phyloP scores from a whole-genome alignment of 2,797 vertebrate species.

The Halcyon leucocephala region DNA sequence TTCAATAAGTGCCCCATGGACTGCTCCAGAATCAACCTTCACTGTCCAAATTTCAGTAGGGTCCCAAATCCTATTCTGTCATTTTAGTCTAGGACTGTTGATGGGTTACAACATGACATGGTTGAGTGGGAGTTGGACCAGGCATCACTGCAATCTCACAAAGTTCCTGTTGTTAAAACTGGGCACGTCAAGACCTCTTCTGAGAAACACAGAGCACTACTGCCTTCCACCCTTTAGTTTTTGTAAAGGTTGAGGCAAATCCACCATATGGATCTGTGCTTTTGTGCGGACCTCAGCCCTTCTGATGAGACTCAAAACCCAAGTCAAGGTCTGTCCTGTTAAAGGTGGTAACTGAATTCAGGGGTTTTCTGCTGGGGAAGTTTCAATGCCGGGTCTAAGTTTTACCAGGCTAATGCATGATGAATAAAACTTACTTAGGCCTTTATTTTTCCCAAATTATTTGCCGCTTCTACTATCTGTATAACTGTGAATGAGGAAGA shows the following conservation, averaged over 20 bases:
- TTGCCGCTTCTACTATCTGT: neutral
- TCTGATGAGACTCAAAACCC: neutral
- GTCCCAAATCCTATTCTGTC: neutral
- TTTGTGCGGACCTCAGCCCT: neutral
- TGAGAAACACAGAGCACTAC: neutral
- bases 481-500: neutral
- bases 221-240: neutral
- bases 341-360: neutral
- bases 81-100: neutral
- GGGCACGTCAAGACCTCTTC: fast-evolving
- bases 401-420: neutral
- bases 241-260: neutral
- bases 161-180: neutral
- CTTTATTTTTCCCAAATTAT: neutral
- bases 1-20: neutral
- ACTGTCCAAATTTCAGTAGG: neutral
- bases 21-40: neutral
- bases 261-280: neutral
- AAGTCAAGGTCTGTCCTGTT: fast-evolving
- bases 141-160: neutral
- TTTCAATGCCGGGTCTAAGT: neutral
- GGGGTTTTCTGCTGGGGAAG: neutral
- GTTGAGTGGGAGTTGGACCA: neutral
- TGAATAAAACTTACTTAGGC: neutral
- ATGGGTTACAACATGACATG: fast-evolving